Conservation (phyloP, 2,113 vertebrate genomes). For the Heloderma charlesbogerti region DNA sequence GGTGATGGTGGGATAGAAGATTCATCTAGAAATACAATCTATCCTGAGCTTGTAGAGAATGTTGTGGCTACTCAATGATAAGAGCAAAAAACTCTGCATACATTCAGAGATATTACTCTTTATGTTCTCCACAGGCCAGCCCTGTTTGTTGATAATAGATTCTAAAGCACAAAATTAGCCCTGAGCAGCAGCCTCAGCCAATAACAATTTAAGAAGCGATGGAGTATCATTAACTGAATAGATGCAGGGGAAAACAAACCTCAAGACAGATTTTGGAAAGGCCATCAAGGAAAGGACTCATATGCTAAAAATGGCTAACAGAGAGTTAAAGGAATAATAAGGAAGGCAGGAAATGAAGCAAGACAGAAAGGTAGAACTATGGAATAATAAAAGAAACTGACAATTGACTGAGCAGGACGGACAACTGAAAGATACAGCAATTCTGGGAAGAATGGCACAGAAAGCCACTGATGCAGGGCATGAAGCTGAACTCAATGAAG, state of each 20-base stretch:
- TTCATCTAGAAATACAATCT: no score
- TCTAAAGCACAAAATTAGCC: not conserved
- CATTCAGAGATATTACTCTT: not conserved
- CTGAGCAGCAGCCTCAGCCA: not conserved
- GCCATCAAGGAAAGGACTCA: not conserved
- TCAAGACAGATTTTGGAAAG: not conserved
- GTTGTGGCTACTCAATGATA: not conserved
- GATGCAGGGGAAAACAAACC: not conserved
- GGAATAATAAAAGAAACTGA: constrained; percentile 33
- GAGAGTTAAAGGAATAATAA: constrained; percentile 35
- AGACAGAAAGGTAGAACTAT: constrained; percentile 9
- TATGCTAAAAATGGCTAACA: not conserved
- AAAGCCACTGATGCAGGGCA: constrained; percentile 31
- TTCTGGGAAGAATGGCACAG: constrained; percentile 20
- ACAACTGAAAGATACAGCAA: constrained; percentile 18
- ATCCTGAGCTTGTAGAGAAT: not conserved
- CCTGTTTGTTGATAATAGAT: not conserved
- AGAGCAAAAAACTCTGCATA: no score
- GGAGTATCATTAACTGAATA: not conserved
- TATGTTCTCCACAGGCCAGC: not conserved
- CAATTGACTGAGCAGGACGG: constrained; percentile 23
- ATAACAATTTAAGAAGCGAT: not conserved
- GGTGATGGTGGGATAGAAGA: no score
- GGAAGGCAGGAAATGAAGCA: constrained; percentile 36
- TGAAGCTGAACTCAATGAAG: constrained; percentile 40